phyloP scores from a whole-genome alignment of 1,140 invertebrate genomes.

The Drosophila nikananu region DNA sequence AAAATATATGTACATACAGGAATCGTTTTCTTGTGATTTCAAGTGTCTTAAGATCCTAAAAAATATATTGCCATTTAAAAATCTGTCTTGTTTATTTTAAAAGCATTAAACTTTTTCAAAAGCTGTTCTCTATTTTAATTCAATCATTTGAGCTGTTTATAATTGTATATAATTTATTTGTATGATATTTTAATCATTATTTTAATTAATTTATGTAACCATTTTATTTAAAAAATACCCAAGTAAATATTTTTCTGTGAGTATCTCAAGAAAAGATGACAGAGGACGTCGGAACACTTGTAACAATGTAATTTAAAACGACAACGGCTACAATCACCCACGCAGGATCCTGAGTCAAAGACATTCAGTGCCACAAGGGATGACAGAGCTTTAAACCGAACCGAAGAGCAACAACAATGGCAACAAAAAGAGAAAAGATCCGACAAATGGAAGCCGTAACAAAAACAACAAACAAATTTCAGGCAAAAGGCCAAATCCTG shows the following conservation, averaged over 20 bases:
- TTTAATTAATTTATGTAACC: neutral
- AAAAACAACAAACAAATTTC: slow-evolving; percentile 57
- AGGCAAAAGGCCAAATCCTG: slow-evolving; percentile 68
- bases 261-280: slow-evolving; percentile 11
- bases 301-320: slow-evolving; percentile 76
- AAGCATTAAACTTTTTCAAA: too few relatives aligned
- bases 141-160: accelerated
- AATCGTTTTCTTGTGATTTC: too few relatives aligned
- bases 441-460: slow-evolving; percentile 33
- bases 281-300: slow-evolving; percentile 35
- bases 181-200: neutral
- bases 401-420: slow-evolving; percentile 5
- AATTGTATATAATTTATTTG: neutral
- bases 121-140: neutral
- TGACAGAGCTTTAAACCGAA: slow-evolving; percentile 48
- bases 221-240: neutral
- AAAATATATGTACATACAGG: too few relatives aligned
- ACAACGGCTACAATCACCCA: slow-evolving; percentile 45
- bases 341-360: slow-evolving; percentile 58
- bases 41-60: neutral
- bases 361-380: slow-evolving; percentile 30
- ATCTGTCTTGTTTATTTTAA: neutral
- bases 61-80: neutral
- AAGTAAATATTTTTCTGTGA: neutral
- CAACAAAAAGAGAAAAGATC: neutral